These are phyloP conservation scores for Drosophila sp. DNA, from an alignment of 1,140 invertebrate genomes.

Conservation along the genomic window DNA sequence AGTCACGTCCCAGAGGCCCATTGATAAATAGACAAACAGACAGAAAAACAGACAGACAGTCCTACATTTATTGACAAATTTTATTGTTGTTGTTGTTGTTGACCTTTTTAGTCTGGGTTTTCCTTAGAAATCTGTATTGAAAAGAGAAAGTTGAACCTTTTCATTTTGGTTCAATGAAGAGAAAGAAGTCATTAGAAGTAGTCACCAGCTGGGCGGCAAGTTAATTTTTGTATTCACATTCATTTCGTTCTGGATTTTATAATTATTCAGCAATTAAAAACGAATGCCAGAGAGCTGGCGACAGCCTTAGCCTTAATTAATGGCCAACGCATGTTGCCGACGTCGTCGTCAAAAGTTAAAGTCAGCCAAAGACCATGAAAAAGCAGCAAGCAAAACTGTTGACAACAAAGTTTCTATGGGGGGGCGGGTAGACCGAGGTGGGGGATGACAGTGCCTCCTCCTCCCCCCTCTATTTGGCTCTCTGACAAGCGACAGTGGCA, in stretches of 20 bases:
- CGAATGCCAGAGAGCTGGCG: slow-evolving; percentile 33
- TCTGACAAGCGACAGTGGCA: slow-evolving; percentile 35
- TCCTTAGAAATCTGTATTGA: slow-evolving; percentile 20
- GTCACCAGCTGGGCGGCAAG: slow-evolving; percentile 2
- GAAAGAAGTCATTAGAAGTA: slow-evolving; percentile 15
- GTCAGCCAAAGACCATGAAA: slow-evolving; percentile 58
- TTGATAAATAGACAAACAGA: slow-evolving; percentile 59
- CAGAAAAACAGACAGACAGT: not conserved
- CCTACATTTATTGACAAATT: slow-evolving; percentile 71
- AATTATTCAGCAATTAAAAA: slow-evolving; percentile 78
- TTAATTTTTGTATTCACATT: slow-evolving; percentile 14
- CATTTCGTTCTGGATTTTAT: slow-evolving; percentile 22
- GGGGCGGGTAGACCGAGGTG: not conserved
- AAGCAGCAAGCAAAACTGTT: slow-evolving; percentile 68
- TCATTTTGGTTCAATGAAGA: slow-evolving; percentile 14
- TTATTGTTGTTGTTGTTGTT: not conserved
- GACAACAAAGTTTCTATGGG: slow-evolving; percentile 66
- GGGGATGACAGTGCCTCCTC: slow-evolving; percentile 17
- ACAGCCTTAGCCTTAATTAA: slow-evolving; percentile 71
- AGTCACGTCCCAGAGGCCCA: slow-evolving; percentile 60
- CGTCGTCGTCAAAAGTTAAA: slow-evolving; percentile 68
- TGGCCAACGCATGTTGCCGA: slow-evolving; percentile 65
- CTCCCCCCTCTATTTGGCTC: slow-evolving; percentile 3
- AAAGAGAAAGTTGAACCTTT: slow-evolving; percentile 34
- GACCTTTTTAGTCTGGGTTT: slow-evolving; percentile 16